These are phyloP conservation scores for Coluber constrictor DNA, from an alignment of 2,797 vertebrate species.

Conservation along the genomic window DNA sequence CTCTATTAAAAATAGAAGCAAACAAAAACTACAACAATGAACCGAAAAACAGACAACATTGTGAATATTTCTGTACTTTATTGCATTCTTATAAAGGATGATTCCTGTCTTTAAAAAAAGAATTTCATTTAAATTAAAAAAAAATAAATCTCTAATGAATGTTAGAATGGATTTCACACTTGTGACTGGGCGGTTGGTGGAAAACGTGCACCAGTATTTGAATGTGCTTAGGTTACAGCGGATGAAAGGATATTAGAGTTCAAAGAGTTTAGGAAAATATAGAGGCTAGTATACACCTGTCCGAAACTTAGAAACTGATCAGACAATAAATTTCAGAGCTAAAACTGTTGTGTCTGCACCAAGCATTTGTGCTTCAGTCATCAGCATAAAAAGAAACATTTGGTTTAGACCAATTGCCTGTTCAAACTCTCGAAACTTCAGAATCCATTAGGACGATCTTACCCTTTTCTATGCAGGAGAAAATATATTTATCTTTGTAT, in stretches of 20 bases:
- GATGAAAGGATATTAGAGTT: slow-evolving; percentile 59
- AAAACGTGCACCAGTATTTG: slow-evolving; percentile 60
- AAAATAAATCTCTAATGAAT: slow-evolving; percentile 56
- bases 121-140: slow-evolving; percentile 55
- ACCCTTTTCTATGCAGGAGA: not conserved
- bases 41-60: not conserved
- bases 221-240: slow-evolving; percentile 65
- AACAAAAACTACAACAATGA: not conserved
- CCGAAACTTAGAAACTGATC: slow-evolving; percentile 43
- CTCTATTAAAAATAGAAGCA: not conserved
- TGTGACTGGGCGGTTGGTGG: slow-evolving; percentile 56
- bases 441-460: not conserved
- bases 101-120: slow-evolving; percentile 32
- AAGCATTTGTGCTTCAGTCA: slow-evolving; percentile 1
- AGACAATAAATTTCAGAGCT: slow-evolving; percentile 34
- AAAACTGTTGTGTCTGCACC: not conserved
- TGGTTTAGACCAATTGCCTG: not conserved
- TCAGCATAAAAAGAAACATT: not conserved
- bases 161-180: slow-evolving; percentile 67
- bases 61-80: not conserved
- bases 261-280: slow-evolving; percentile 62
- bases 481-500: not conserved
- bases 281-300: slow-evolving; percentile 52
- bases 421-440: not conserved
- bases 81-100: slow-evolving; percentile 10